These are phyloP conservation scores for Teinopalpus imperialis DNA, from an alignment of 2,888 invertebrate species.

Conservation along the genomic window DNA sequence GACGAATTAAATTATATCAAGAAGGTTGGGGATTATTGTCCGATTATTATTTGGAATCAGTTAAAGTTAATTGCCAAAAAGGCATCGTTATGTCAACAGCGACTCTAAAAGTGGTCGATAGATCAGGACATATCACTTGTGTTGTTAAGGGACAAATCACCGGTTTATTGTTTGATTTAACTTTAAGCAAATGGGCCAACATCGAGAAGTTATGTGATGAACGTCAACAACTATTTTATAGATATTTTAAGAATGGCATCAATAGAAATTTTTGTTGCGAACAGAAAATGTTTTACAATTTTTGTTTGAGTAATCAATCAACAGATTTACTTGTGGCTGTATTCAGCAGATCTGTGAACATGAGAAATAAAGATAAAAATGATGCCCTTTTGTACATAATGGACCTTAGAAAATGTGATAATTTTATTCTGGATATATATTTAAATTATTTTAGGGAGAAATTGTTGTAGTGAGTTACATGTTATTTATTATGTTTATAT, in stretches of 20 bases:
- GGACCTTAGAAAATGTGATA: constrained; percentile 54
- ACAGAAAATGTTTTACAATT: constrained; percentile 72
- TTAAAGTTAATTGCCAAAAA: constrained; percentile 57
- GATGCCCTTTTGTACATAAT: constrained; percentile 61
- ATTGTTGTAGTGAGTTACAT: not conserved
- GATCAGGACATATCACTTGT: constrained; percentile 62
- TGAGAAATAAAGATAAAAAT: constrained; percentile 56
- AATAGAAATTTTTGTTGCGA: constrained; percentile 52
- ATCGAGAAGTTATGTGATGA: constrained; percentile 56
- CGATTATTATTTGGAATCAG: constrained; percentile 68
- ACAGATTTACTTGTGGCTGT: constrained; percentile 54
- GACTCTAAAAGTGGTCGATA: constrained; percentile 59
- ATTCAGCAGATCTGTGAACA: constrained; percentile 57
- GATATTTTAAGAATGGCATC: constrained; percentile 69
- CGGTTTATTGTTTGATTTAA: constrained; percentile 60
- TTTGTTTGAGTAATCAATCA: constrained; percentile 60
- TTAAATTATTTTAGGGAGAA: constrained; percentile 41
- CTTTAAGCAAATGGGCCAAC: constrained; percentile 57
- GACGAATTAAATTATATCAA: constrained; percentile 46
- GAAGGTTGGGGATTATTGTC: constrained; percentile 63
- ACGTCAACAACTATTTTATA: constrained; percentile 66
- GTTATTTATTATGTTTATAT: no score
- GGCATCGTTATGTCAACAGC: constrained; percentile 51
- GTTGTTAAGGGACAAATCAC: constrained; percentile 54
- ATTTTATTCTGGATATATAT: constrained; percentile 53